Conservation (phyloP, 2,888 invertebrate species). For the Leptinotarsa haldemani region DNA sequence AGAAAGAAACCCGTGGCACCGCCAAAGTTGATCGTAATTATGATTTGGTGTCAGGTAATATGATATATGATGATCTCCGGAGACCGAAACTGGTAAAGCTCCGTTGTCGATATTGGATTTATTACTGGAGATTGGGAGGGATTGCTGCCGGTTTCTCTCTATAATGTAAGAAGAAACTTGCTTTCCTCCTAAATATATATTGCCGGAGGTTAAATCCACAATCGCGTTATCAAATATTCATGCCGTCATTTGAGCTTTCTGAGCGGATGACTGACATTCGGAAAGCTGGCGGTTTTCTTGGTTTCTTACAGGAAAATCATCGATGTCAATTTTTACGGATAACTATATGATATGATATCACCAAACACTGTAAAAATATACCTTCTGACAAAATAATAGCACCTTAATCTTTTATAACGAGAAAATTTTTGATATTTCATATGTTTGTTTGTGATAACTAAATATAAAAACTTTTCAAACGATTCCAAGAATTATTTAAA, state of each 20-base stretch:
- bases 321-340: not conserved
- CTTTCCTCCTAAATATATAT: constrained; percentile 41
- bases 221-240: constrained; percentile 39
- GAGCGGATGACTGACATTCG: not conserved
- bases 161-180: constrained; percentile 31
- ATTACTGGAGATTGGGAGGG: constrained; percentile 50
- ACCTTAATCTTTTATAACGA: too few relatives aligned
- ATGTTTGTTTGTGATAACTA: too few relatives aligned
- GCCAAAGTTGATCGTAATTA: constrained; percentile 54
- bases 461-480: too few relatives aligned
- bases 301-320: not conserved
- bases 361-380: too few relatives aligned
- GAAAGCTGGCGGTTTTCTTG: not conserved
- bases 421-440: too few relatives aligned
- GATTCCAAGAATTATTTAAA: too few relatives aligned
- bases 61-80: constrained; percentile 55
- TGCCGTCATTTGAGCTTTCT: constrained; percentile 26
- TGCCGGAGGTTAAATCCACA: constrained; percentile 39
- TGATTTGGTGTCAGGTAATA: constrained; percentile 61
- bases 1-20: not conserved
- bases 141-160: constrained; percentile 30
- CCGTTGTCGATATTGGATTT: constrained; percentile 59
- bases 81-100: constrained; percentile 53
- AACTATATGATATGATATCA: not conserved
- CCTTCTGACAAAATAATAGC: too few relatives aligned